phyloP scores from a whole-genome alignment of 1,140 invertebrate genomes.

The Cydia strobilella region DNA sequence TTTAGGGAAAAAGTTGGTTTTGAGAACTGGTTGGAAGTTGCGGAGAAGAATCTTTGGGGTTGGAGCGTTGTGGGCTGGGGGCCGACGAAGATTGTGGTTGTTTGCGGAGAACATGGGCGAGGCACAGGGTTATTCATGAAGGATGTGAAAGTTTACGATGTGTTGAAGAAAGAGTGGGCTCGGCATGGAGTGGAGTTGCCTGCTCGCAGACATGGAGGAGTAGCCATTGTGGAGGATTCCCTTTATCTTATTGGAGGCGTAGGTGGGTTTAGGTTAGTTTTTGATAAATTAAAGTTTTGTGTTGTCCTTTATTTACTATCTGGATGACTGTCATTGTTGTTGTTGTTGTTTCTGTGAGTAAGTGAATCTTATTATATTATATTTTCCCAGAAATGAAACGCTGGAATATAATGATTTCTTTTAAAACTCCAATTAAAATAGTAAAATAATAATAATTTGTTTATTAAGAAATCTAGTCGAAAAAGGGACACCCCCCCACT shows the following conservation, averaged over 20 bases:
- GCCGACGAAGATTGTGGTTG: slow-evolving; percentile 56
- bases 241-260: slow-evolving; percentile 68
- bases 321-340: background rate
- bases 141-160: slow-evolving; percentile 68
- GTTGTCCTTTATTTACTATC: background rate
- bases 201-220: slow-evolving; percentile 57
- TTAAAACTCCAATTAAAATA: too few species aligned
- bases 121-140: slow-evolving; percentile 62
- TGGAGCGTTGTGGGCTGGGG: slow-evolving; percentile 63
- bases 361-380: too few species aligned
- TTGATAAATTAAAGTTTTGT: background rate
- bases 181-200: slow-evolving; percentile 63
- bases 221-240: slow-evolving; percentile 55
- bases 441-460: too few species aligned
- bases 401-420: too few species aligned
- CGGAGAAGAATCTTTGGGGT: slow-evolving; percentile 68
- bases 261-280: slow-evolving; percentile 67
- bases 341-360: too few species aligned
- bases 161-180: slow-evolving; percentile 59
- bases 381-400: too few species aligned
- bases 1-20: slow-evolving; percentile 48
- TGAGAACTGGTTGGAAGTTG: slow-evolving; percentile 46
- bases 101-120: slow-evolving; percentile 64
- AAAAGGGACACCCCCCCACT: too few species aligned
- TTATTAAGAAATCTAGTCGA: too few species aligned